Base-by-base conservation (phyloP, 2,888 invertebrate species). In the Hirudinaria manillensis region DNA sequence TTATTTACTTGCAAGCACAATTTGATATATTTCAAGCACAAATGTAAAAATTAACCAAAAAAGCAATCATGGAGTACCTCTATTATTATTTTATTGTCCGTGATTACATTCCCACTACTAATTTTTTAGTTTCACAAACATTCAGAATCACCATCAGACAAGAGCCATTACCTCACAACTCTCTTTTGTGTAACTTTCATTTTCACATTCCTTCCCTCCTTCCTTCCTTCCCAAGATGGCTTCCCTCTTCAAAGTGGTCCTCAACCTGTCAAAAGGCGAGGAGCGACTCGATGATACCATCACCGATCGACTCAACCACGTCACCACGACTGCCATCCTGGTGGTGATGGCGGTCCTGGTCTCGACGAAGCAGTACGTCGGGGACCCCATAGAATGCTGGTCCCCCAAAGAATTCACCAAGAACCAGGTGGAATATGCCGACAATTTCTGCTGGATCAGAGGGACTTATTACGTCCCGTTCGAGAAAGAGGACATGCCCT, bases 191-290 rank as follows among this genome's bases (percentile, higher is more conserved):
- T 19, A 53, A 19, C 53, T 53, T 27, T 29, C 61, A 13, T 13
- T 61, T 27, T 13, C 13, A 27, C 19, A 16, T 4, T 56, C 13
- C 13, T 27, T 56, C 13, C 4, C 13, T n/a, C 3, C 61, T 1
- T 10, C 3, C 61, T 4, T 7, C 29, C 13, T n/a, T n/a, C 45
- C 45, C 13, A 45, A 68, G n/a, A 73, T 73, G 73, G 61, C 73
- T 7, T 16, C 61, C 21, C 65, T 73, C n/a, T 36, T 73, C 24
- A 55, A 51, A 38, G n/a, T 51, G 3, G 83, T 29, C 83, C 83
- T 81, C 78, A 78, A 84, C 80, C n/a, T 79, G 1, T 77, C 80
- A n/a, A 74, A 77, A 34, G 70, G 75, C 24, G 78, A 77, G 34
- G 75, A 75, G 16, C 68, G 79, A 19, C 77, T 79, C 45, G 79